Percentiles rank a stretch among this genome's conserved stretches.
These are phyloP conservation scores for Aporophyla lueneburgensis DNA, from an alignment of 2,888 invertebrate genomes.

Conservation along the genomic window DNA sequence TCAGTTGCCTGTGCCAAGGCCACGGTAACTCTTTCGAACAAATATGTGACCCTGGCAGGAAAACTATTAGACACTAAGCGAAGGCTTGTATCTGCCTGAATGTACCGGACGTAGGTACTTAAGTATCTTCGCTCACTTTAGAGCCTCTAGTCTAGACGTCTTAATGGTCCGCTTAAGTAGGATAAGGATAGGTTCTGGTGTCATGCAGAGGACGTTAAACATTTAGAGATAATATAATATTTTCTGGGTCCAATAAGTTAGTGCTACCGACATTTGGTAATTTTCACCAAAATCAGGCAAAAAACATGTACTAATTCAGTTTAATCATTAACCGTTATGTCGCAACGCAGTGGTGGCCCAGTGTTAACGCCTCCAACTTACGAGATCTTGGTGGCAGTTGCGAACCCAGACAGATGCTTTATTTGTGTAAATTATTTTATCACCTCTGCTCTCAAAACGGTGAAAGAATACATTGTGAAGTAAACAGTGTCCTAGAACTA, in stretches of 20 bases:
- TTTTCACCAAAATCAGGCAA: background rate
- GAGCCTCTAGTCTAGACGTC: slow-evolving; percentile 1
- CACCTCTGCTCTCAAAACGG: background rate
- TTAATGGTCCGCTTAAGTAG: background rate
- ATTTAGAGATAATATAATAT: background rate
- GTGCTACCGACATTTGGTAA: background rate
- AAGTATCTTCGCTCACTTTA: background rate
- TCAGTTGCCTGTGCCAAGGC: no score
- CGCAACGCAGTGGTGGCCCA: background rate
- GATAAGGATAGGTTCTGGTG: background rate
- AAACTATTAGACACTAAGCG: background rate
- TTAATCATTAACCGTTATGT: slow-evolving; percentile 8
- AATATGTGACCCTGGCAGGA: no score
- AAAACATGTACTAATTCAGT: slow-evolving; percentile 1
- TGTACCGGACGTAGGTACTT: slow-evolving; percentile 5
- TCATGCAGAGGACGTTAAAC: background rate
- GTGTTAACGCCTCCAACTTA: no score
- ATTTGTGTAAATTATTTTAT: no score
- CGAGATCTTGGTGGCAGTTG: no score
- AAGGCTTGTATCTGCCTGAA: background rate
- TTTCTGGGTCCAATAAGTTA: background rate
- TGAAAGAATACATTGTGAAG: no score
- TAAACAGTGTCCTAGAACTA: background rate
- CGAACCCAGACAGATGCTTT: no score
- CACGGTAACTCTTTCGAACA: no score